Evolutionary conservation across 2,113 vertebrate species (phyloP), one percentile per base, ranked within the genome.

Genomic region (Carassius auratus): DNA sequence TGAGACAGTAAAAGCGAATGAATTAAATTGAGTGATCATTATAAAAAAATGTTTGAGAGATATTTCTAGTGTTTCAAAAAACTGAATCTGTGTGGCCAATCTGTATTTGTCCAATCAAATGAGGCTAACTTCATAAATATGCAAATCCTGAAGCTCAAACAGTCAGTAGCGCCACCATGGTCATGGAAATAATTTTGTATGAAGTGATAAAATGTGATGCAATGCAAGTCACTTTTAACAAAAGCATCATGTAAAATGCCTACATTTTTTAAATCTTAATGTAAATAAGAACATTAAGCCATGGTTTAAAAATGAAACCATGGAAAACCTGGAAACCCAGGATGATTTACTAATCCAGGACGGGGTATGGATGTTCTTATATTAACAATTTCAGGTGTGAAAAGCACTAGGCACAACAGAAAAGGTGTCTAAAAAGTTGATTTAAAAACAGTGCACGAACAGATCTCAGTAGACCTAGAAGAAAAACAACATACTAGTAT

Each of bases 91-190:
- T 45, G 21, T 23, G 71, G 8, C 9, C 5, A 48, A 15, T 48
- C 73, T 50, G n/a, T 8, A 75, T 23, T 75, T 75, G 73, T 75
- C 21, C 42, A 75, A 26, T 75, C 45, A 23, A 23, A 50, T 75
- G 21, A 38, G 19, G 9, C 15, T 19, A 76, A 52, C 13, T n/a
- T 23, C 45, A 50, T 76, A 23, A 76, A 52, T 76, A 52, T 50
- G 21, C 10, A 48, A 23, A 48, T 76, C 19, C 13, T 76, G 2
- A 76, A 48, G 42, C 42, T 45, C 42, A 45, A 9, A 45, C 42
- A 2, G 42, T 8, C 42, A 45, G 42, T 1, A 45, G 42, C 8
- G 9, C 42, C 42, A 10, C 9, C 42, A 45, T 45, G 42, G 8
- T 45, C 42, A 45, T 9, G 7, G 15, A 30, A 15, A 42, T 75